Percentiles rank a stretch among this genome's conserved stretches.
phyloP scores from a whole-genome alignment of 1,140 invertebrate genomes.

The Aphelinus atriplicis region DNA sequence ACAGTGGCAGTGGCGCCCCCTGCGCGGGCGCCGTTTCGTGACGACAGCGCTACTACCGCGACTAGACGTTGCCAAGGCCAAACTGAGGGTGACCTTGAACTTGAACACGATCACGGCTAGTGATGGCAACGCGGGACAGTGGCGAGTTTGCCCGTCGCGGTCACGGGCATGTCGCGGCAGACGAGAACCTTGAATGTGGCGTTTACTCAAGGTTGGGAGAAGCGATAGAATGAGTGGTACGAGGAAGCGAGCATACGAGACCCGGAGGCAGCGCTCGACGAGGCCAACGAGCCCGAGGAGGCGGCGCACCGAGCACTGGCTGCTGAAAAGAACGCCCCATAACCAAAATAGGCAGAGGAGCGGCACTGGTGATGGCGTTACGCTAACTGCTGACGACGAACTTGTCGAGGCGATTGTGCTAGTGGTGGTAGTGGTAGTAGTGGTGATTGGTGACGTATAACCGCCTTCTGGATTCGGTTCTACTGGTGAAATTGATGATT shows the following conservation, averaged over 20 bases:
- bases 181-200: background rate
- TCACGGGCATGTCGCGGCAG: background rate
- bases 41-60: background rate
- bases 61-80: background rate
- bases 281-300: slow-evolving; percentile 19
- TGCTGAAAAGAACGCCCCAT: slow-evolving; percentile 41
- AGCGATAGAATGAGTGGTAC: background rate
- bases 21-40: background rate
- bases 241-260: background rate
- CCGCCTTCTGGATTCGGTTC: no score
- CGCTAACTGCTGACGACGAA: slow-evolving; percentile 19
- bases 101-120: background rate
- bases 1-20: background rate
- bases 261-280: slow-evolving; percentile 1
- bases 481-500: no score
- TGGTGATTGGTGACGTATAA: background rate
- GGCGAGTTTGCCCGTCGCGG: background rate
- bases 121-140: background rate
- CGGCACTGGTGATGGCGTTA: slow-evolving; percentile 37
- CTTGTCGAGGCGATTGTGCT: background rate
- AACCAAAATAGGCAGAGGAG: slow-evolving; percentile 47
- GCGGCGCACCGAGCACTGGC: slow-evolving; percentile 19
- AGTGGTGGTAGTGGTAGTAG: background rate
- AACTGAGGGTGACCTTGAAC: background rate
- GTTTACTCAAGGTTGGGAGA: background rate